These are phyloP conservation scores for Corythoichthys intestinalis DNA, from an alignment of 2,113 vertebrate genomes.

Conservation along the genomic window DNA sequence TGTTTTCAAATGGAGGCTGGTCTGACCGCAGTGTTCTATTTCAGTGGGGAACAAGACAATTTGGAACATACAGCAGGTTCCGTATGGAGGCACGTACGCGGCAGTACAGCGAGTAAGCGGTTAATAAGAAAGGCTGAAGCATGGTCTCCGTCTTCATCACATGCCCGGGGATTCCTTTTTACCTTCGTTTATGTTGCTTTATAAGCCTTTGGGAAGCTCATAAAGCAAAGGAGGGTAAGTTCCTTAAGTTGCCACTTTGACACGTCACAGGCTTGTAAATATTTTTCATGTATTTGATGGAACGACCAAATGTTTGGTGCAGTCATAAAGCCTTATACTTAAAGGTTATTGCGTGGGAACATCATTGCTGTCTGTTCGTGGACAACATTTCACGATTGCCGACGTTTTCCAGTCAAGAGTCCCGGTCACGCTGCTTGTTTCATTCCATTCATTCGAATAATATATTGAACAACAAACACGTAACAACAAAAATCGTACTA, in stretches of 20 bases:
- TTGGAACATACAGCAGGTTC: conserved; percentile 78
- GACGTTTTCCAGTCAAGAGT: conserved; percentile 41
- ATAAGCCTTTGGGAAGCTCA: conserved; percentile 83
- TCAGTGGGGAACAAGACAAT: conserved; percentile 79
- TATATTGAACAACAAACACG: too few species aligned
- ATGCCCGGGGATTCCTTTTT: conserved; percentile 87
- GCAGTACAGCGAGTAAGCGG: conserved; percentile 60
- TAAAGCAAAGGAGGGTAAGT: conserved; percentile 96
- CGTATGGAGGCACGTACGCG: conserved; percentile 65
- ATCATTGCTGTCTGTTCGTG: conserved; percentile 22
- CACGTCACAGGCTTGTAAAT: not conserved
- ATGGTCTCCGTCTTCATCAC: conserved; percentile 82
- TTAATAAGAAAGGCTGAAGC: conserved; percentile 67
- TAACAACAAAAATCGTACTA: too few species aligned
- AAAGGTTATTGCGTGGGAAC: conserved; percentile 10
- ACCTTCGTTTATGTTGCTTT: conserved; percentile 79
- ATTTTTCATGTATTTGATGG: not conserved
- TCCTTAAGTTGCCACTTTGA: conserved; percentile 59
- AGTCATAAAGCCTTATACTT: not conserved
- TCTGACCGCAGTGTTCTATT: conserved; percentile 66
- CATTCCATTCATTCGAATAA: not conserved
- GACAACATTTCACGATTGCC: conserved; percentile 24
- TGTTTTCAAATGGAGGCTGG: too few species aligned
- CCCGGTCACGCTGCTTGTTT: not conserved
- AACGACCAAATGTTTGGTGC: not conserved